A percentile compares a stretch with the other conserved stretches of the same genome.
Evolutionary conservation across 2,888 invertebrate genomes (phyloP).

Genomic region (Oegoconia quadripuncta): DNA sequence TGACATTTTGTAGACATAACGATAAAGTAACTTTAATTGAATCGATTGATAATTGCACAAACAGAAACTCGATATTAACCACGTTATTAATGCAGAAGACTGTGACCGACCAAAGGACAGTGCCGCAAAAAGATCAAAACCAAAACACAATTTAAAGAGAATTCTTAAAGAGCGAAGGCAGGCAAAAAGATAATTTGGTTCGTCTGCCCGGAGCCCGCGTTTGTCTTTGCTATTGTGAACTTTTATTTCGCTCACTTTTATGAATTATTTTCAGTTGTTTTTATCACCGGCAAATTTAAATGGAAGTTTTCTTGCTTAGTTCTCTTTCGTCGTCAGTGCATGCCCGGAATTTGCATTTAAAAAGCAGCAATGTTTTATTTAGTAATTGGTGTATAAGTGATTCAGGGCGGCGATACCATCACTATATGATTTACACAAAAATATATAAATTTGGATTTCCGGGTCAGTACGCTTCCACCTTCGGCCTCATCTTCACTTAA

Average conservation of each 20-base stretch:
- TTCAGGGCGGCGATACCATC: too few relatives aligned
- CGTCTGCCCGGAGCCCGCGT: constrained; percentile 50
- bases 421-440: too few relatives aligned
- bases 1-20: too few relatives aligned
- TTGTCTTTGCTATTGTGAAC: constrained; percentile 76
- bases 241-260: constrained; percentile 71
- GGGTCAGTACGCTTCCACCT: too few relatives aligned
- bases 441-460: too few relatives aligned
- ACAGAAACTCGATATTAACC: constrained; percentile 37
- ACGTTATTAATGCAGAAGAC: constrained; percentile 63
- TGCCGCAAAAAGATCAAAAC: constrained; percentile 64
- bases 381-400: background rate
- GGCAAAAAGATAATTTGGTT: constrained; percentile 71
- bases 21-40: too few relatives aligned
- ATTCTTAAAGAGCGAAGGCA: constrained; percentile 74
- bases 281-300: constrained; percentile 62
- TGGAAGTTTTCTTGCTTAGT: constrained; percentile 41
- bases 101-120: constrained; percentile 60
- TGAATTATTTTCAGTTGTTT: constrained; percentile 75
- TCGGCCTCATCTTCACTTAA: too few relatives aligned
- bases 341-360: constrained; percentile 5
- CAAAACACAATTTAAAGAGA: constrained; percentile 75
- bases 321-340: constrained; percentile 22
- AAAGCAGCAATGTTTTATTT: background rate
- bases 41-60: too few relatives aligned